Evolutionary conservation across 1,140 invertebrate species (phyloP), one percentile per base, ranked within the genome.

Genomic region (Odontomachus brunneus): DNA sequence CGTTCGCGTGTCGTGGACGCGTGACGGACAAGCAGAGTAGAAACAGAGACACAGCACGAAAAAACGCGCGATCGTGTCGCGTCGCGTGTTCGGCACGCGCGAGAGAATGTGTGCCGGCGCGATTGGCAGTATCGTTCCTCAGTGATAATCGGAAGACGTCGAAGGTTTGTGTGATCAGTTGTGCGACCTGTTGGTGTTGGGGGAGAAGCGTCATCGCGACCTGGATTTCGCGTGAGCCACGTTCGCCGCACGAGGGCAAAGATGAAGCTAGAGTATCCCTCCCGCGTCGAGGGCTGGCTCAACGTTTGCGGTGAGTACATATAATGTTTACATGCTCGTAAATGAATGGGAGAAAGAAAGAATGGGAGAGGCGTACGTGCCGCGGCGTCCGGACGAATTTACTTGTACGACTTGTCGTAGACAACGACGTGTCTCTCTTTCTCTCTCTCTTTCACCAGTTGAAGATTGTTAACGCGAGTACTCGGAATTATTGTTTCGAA

Each of bases 201-300:
- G 33, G 51, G 12, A 12, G 11, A 51, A 26, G 57, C 59, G 59
- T 82, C 57, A 72, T 57, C 71, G 81, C 66, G 76, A 85, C 33
- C 72, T 48, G 69, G 84, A 69, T 74, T 83, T 59, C 22, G 0
- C 38, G 17, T n/a, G 60, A 19, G 22, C 24, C 19, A 29, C 51
- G 17, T 51, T 57, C 11, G 53, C 63, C 11, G 26, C 5, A 33
- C 29, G 19, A 53, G 26, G 29, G 57, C 72, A 22, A 80, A 60
- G 78, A 94, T 94, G 93, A 95, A 94, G 89, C 84, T 95, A 84
- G 94, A 95, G 85, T 96, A 95, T 90, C 95, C 95, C 24, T 95
- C 93, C 84, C 93, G 95, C 19, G 95, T 96, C 63, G 95, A 96
- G 93, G 95, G 95, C 75, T 96, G 95, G 95, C 93, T 96, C 84